Evolutionary conservation across 2,797 vertebrate genomes (phyloP).

Genomic region (Parotocinclus haroldoi): DNA sequence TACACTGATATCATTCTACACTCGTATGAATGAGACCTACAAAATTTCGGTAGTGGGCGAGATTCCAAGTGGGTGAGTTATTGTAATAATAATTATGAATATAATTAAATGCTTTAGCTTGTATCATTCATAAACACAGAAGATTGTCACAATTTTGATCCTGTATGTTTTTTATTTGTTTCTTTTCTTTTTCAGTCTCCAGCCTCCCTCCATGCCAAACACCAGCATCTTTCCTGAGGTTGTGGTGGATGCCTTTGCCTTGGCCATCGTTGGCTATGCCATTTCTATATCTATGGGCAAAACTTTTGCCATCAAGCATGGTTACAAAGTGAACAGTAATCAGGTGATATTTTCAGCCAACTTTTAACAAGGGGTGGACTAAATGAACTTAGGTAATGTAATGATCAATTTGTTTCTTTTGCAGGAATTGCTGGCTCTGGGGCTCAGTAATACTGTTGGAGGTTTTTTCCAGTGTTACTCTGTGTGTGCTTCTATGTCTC

Average conservation of each 20-base stretch:
- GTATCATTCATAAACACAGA: neutral
- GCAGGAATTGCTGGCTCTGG: constrained; percentile 92
- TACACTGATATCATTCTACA: constrained; percentile 81
- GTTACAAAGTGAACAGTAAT: constrained; percentile 95
- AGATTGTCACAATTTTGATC: neutral
- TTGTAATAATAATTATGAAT: neutral
- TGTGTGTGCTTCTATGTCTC: constrained; percentile 93
- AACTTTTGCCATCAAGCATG: constrained; percentile 93
- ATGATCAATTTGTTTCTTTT: constrained; percentile 25
- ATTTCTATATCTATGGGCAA: constrained; percentile 94
- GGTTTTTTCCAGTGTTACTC: constrained; percentile 91
- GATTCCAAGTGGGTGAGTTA: constrained; percentile 87
- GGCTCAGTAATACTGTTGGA: constrained; percentile 84
- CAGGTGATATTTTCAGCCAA: constrained; percentile 68
- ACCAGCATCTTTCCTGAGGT: constrained; percentile 73
- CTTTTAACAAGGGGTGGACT: neutral
- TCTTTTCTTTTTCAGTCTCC: constrained; percentile 69
- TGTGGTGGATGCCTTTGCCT: constrained; percentile 85
- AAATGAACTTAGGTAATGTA: neutral
- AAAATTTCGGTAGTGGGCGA: constrained; percentile 81
- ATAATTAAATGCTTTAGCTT: neutral
- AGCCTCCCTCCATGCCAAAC: constrained; percentile 72
- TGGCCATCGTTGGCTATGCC: constrained; percentile 92
- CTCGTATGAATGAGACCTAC: constrained; percentile 68
- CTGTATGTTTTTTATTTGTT: neutral